These are phyloP conservation scores for Thalassophryne amazonica DNA, from an alignment of 2,797 vertebrate species.

Conservation along the genomic window DNA sequence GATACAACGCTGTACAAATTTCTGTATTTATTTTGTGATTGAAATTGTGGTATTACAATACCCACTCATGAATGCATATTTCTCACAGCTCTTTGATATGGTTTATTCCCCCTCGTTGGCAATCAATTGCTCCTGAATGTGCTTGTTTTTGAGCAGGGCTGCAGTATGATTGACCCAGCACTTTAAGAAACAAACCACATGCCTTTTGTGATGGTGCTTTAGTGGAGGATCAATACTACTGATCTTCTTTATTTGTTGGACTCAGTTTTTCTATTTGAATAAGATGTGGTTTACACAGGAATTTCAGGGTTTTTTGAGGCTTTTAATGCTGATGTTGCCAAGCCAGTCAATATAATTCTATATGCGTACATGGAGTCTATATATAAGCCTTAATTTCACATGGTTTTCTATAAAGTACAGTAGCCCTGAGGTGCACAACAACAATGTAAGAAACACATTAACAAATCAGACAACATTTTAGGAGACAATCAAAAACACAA, in stretches of 20 bases:
- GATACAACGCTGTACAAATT: too few relatives aligned
- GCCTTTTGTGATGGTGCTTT: constrained; percentile 49
- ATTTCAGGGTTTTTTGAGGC: constrained; percentile 28
- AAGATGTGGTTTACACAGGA: constrained; percentile 36
- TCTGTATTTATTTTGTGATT: constrained; percentile 76
- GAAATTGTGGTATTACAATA: constrained; percentile 28
- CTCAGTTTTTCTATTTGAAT: constrained; percentile 19
- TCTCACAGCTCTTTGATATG: constrained; percentile 19
- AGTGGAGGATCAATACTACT: constrained; percentile 28
- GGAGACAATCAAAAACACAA: too few relatives aligned
- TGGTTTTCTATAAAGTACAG: too few relatives aligned
- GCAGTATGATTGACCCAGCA: constrained; percentile 45
- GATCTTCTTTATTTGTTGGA: constrained; percentile 13
- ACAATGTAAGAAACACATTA: too few relatives aligned
- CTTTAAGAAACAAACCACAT: constrained; percentile 53
- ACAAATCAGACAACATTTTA: too few relatives aligned
- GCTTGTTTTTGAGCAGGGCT: constrained; percentile 35
- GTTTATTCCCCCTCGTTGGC: constrained; percentile 22
- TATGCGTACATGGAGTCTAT: not conserved
- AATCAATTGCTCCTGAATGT: constrained; percentile 44
- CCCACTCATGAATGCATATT: constrained; percentile 33
- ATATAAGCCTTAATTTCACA: constrained; percentile 7
- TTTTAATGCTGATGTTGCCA: constrained; percentile 28
- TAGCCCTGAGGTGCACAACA: too few relatives aligned
- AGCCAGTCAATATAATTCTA: constrained; percentile 13